Percentiles rank a stretch among this genome's conserved stretches.
phyloP scores from a whole-genome alignment of 2,888 invertebrate species.

The Drosophila mimetica region DNA sequence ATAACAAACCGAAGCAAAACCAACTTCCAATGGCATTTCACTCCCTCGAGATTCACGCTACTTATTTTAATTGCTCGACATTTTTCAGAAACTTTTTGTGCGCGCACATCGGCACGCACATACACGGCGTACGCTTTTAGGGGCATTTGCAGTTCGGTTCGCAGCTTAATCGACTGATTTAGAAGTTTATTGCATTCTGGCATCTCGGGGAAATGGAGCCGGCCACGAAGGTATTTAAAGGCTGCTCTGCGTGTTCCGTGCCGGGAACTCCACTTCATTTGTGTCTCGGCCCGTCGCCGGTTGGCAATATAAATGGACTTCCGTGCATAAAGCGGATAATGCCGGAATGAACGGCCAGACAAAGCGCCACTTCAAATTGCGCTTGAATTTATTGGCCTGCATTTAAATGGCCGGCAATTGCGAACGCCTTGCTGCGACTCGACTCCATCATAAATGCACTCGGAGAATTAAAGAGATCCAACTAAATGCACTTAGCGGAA shows the following conservation, averaged over 20 bases:
- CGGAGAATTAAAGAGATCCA: neutral
- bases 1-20: conserved; percentile 36
- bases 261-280: conserved; percentile 25
- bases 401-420: conserved; percentile 65
- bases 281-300: conserved; percentile 2
- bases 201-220: conserved; percentile 64
- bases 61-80: conserved; percentile 77
- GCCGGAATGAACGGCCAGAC: conserved; percentile 49
- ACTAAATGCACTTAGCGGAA: no score
- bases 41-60: conserved; percentile 49
- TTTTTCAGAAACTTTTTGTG: conserved; percentile 62
- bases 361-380: conserved; percentile 64
- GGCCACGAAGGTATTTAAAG: conserved; percentile 76
- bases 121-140: conserved; percentile 53
- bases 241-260: conserved; percentile 42
- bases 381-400: conserved; percentile 66
- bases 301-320: conserved; percentile 72
- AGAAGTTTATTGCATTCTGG: conserved; percentile 75
- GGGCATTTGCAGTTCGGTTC: conserved; percentile 52
- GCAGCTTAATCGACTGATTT: conserved; percentile 77
- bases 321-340: conserved; percentile 74
- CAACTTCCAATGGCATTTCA: conserved; percentile 22
- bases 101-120: conserved; percentile 3
- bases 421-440: conserved; percentile 47
- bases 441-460: conserved; percentile 62